Percentiles rank a stretch among this genome's conserved stretches.
Evolutionary conservation across 2,113 vertebrate species (phyloP).

Genomic region (Merops nubicus): DNA sequence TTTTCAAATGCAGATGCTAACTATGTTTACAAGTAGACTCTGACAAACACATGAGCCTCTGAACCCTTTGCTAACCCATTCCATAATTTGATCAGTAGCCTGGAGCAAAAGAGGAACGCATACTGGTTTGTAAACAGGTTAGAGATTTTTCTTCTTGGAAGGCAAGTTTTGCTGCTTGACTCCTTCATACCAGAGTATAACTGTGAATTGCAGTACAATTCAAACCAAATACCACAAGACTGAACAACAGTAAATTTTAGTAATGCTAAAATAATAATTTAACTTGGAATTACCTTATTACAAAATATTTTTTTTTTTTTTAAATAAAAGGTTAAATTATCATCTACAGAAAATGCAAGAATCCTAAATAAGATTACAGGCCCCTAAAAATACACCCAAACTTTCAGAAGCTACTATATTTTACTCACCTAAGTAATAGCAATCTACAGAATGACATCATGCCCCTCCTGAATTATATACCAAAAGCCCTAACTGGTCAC

Average conservation of each 20-base stretch:
- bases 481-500: not conserved
- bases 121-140: not conserved
- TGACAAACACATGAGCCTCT: not conserved
- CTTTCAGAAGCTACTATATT: not conserved
- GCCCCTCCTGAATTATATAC: not conserved
- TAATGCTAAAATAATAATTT: not conserved
- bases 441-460: not conserved
- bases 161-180: not conserved
- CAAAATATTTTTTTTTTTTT: not conserved
- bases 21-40: not conserved
- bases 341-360: not conserved
- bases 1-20: not conserved
- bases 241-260: not conserved
- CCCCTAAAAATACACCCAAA: not conserved
- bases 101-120: not conserved
- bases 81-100: not conserved
- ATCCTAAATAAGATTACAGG: not conserved
- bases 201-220: not conserved
- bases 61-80: not conserved
- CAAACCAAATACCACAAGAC: not conserved
- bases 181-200: not conserved
- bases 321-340: not conserved
- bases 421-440: not conserved
- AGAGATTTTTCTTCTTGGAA: not conserved
- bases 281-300: not conserved